phyloP scores from a whole-genome alignment of 2,113 vertebrate genomes.

The Phalacrocorax brasilianus region DNA sequence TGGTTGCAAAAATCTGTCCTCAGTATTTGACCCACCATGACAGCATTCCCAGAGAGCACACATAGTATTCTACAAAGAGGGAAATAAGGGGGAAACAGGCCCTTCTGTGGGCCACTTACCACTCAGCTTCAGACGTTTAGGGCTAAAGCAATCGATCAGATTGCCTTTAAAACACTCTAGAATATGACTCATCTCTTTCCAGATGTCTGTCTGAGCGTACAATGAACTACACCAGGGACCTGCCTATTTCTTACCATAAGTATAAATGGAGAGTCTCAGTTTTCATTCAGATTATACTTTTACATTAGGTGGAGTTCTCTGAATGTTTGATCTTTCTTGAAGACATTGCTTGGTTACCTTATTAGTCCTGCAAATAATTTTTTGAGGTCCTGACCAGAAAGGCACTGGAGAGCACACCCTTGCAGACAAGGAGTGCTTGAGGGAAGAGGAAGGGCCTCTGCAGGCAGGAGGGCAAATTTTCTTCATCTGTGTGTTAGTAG shows the following conservation, averaged over 20 bases:
- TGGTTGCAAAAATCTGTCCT: neutral
- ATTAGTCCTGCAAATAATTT: neutral
- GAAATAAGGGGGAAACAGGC: neutral
- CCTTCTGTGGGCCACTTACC: neutral
- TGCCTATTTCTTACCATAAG: neutral
- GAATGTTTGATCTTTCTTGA: neutral
- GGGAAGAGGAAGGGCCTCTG: neutral
- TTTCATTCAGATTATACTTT: neutral
- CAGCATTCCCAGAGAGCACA: neutral
- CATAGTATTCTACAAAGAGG: neutral
- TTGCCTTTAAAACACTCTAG: neutral
- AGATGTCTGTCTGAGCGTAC: neutral
- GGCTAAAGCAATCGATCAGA: neutral
- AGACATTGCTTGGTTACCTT: neutral
- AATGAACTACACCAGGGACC: neutral
- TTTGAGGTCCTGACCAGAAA: neutral
- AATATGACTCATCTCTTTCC: neutral
- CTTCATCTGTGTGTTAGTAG: neutral
- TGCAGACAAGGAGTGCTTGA: rapidly evolving
- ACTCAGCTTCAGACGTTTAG: neutral
- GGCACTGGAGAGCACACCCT: rapidly evolving
- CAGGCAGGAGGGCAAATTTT: neutral
- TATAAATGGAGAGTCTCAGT: neutral
- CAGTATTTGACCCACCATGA: neutral
- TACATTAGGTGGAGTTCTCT: neutral